Conservation (phyloP, 2,797 vertebrate species). For the Poeciliopsis turneri region DNA sequence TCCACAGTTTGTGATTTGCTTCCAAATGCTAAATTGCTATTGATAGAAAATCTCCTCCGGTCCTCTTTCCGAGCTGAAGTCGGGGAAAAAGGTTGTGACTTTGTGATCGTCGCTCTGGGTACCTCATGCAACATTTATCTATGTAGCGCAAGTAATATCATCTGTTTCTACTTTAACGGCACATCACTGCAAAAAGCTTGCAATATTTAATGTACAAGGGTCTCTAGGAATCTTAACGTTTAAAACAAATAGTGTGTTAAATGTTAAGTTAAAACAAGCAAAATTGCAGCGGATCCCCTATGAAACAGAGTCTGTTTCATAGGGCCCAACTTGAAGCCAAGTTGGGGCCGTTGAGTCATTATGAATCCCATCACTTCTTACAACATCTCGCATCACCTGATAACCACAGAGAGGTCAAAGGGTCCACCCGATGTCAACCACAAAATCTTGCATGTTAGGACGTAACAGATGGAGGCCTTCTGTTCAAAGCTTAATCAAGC, state of each 20-base stretch:
- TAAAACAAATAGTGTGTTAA: background rate
- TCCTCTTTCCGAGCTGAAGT: background rate
- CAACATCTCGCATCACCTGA: background rate
- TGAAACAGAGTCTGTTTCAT: background rate
- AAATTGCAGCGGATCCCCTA: background rate
- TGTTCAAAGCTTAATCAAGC: background rate
- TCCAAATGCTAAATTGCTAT: background rate
- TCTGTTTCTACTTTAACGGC: too few relatives aligned
- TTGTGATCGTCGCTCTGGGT: background rate
- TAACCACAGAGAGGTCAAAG: background rate
- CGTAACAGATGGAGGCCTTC: background rate
- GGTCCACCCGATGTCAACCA: too few relatives aligned
- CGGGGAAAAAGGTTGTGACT: background rate
- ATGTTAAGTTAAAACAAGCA: background rate
- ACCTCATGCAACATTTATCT: background rate
- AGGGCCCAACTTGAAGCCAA: too few relatives aligned
- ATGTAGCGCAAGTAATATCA: background rate
- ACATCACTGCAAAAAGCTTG: background rate
- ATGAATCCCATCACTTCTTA: background rate
- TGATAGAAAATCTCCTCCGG: background rate
- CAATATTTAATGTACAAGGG: background rate
- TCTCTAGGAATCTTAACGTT: background rate
- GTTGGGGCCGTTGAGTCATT: background rate
- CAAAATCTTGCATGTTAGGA: background rate
- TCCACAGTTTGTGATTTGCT: background rate